Percentiles rank a stretch among this genome's conserved stretches.
Evolutionary conservation across 2,113 vertebrate genomes (phyloP).

Genomic region (Coracopsis vasa): DNA sequence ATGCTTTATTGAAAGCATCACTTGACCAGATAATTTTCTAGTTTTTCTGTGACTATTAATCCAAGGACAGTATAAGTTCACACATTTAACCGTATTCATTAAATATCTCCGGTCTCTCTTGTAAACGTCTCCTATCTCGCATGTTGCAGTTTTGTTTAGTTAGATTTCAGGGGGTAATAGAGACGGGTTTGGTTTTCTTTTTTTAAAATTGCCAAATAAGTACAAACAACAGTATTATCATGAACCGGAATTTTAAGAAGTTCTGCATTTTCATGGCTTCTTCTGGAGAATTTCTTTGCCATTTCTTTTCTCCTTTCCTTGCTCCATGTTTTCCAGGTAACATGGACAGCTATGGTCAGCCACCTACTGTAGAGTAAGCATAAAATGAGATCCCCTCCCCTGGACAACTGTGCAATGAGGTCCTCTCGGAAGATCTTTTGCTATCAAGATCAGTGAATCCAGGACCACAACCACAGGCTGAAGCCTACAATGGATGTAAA

Average conservation of each 20-base stretch:
- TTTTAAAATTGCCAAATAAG: not conserved
- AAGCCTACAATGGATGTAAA: not conserved
- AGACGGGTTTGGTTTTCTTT: accelerated
- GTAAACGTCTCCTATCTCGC: not conserved
- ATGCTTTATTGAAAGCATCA: not conserved
- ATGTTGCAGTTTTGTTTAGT: not conserved
- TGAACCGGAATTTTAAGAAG: not conserved
- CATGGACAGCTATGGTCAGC: not conserved
- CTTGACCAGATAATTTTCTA: not conserved
- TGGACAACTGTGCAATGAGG: not conserved
- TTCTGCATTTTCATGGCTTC: not conserved
- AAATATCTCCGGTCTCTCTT: not conserved
- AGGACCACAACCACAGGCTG: not conserved
- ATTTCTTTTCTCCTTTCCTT: not conserved
- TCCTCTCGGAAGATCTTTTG: not conserved
- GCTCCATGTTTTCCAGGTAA: not conserved
- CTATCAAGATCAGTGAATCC: not conserved
- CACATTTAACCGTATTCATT: not conserved
- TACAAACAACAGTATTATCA: not conserved
- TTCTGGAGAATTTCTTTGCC: not conserved
- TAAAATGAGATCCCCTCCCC: not conserved
- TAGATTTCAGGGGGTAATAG: not conserved
- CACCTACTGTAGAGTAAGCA: not conserved
- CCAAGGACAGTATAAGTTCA: not conserved
- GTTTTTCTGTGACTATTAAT: not conserved